These are phyloP conservation scores for Noctua janthina DNA, from an alignment of 2,888 invertebrate species.

Conservation along the genomic window DNA sequence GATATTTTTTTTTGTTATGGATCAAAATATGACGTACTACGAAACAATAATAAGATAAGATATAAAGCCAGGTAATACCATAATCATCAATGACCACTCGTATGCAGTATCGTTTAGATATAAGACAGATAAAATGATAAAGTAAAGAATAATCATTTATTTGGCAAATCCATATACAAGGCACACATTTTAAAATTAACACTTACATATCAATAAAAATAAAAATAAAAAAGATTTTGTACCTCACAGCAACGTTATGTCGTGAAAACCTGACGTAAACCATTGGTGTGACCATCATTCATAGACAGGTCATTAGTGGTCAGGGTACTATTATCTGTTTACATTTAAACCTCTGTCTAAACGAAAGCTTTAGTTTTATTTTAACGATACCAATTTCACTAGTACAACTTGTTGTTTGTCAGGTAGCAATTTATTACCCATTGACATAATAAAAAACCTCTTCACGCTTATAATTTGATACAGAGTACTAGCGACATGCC, in stretches of 20 bases:
- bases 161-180: not conserved
- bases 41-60: not conserved
- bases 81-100: constrained; percentile 5
- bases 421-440: not conserved
- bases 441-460: not conserved
- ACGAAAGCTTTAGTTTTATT: not conserved
- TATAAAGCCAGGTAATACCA: not conserved
- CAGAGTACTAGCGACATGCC: not conserved
- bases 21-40: not conserved
- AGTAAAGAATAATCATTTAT: not conserved
- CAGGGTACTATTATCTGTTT: too few species aligned
- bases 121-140: not conserved
- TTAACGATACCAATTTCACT: not conserved
- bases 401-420: not conserved
- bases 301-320: too few species aligned
- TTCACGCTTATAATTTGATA: not conserved
- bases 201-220: not conserved
- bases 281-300: too few species aligned
- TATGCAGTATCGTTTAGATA: not conserved
- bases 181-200: not conserved
- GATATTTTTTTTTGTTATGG: not conserved
- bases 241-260: not conserved
- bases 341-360: too few species aligned
- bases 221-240: not conserved
- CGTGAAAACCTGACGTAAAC: not conserved